Evolutionary conservation across 53 echinoderm and acorn worm species (phyloP).

Genomic region (Holothuria scabra): DNA sequence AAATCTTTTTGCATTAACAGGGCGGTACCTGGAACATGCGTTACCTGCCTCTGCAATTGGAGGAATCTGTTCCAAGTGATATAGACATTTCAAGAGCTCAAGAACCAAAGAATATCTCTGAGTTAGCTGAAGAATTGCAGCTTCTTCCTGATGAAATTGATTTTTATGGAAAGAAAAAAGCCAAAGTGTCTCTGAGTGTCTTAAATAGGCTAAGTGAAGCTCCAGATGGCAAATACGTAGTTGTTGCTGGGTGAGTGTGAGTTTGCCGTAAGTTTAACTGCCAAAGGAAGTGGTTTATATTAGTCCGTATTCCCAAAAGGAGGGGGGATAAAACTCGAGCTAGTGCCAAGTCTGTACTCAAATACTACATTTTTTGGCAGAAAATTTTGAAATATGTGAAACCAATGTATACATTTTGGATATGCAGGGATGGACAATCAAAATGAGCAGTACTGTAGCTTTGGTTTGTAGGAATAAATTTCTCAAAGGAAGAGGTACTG

Average conservation of each 20-base stretch:
- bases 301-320: too few species aligned
- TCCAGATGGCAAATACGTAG: conserved; percentile 90
- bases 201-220: conserved; percentile 79
- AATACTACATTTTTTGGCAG: too few species aligned
- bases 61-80: conserved; percentile 81
- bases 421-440: too few species aligned
- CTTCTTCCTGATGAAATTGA: conserved; percentile 95
- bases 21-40: conserved; percentile 85
- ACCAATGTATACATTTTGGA: too few species aligned
- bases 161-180: conserved; percentile 97
- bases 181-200: conserved; percentile 86
- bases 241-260: conserved; percentile 90
- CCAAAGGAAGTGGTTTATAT: too few species aligned
- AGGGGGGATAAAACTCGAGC: too few species aligned
- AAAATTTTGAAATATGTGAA: too few species aligned
- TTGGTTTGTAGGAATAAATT: too few species aligned
- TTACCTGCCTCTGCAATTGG: conserved; percentile 71
- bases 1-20: conserved; percentile 28
- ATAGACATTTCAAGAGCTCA: conserved; percentile 95
- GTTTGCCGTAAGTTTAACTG: too few species aligned
- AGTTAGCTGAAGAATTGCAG: conserved; percentile 81
- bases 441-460: too few species aligned
- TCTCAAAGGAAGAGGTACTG: too few species aligned
- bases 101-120: conserved; percentile 89
- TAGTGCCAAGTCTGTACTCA: too few species aligned